Evolutionary conservation across 1,140 invertebrate genomes (phyloP), one percentile per base, ranked within the genome.

Genomic region (Drosophila neocordata): DNA sequence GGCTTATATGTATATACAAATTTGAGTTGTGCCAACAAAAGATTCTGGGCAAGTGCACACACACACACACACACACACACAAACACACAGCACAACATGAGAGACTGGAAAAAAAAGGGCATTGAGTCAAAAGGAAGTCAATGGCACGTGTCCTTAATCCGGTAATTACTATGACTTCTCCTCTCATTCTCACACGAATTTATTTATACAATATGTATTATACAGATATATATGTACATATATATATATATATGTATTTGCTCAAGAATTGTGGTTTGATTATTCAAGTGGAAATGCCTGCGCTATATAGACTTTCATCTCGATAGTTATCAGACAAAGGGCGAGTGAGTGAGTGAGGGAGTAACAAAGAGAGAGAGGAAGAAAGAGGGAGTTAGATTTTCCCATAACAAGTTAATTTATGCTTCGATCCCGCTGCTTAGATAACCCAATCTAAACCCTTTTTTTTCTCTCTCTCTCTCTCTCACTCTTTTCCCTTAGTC

Each of bases 321-420:
- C 53, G 73, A 69, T 67, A 69, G 67, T 51, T 65, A 70, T 77
- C 73, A 20, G 41, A 48, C 6, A 31, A 6, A 31, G 4, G 27
- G 27, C 4, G 4, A 31, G 27, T 2, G 24, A 24, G 24, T 2
- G 24, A 24, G 1, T 2, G 1, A 24, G 24, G 24, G 24, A 24
- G 24, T 24, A 4, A 65, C 4, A 24, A 4, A 24, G 1, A 4
- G 24, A 24, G 1, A 1, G 27, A 31, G 27, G 7, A 5, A 31
- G 27, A 31, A 1, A 31, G 4, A 31, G 27, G 27, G 27, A 31
- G 27, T 31, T 1, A 66, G 31, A 59, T 60, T 72, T 88, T 88
- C 79, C 83, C 83, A 83, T 78, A 88, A 88, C 83, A 88, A 89
- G 83, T 88, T 88, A 88, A 88, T 88, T 88, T 88, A 88, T 88